Evolutionary conservation across 2,888 invertebrate genomes (phyloP).

Genomic region (Tipula confusa): DNA sequence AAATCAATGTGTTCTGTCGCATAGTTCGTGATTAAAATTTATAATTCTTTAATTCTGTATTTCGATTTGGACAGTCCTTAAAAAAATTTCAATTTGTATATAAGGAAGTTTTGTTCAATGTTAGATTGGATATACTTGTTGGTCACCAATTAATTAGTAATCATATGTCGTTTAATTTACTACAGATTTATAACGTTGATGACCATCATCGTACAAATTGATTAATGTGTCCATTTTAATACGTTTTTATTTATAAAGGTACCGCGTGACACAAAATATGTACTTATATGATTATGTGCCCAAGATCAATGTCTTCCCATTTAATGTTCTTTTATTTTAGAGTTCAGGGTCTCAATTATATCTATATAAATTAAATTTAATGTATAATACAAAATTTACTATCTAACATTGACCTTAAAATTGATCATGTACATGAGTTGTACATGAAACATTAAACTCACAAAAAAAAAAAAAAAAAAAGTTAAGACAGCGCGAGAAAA

Average conservation of each 20-base stretch:
- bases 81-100: not conserved
- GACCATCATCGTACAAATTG: not conserved
- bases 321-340: not conserved
- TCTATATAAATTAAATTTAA: not conserved
- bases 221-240: not conserved
- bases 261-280: not conserved
- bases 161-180: not conserved
- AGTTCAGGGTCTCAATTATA: conserved; percentile 21
- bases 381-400: not conserved
- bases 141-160: not conserved
- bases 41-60: not conserved
- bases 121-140: not conserved
- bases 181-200: not conserved
- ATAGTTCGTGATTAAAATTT: not conserved
- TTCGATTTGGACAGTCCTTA: not conserved
- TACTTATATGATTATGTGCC: not conserved
- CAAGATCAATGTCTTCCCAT: not conserved
- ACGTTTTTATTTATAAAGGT: too few species aligned
- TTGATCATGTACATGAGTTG: not conserved
- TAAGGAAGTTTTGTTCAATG: not conserved
- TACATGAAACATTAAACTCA: not conserved
- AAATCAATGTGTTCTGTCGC: not conserved
- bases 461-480: not conserved
- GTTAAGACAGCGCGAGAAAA: not conserved
- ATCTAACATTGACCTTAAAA: not conserved